These are phyloP conservation scores for Drosophila malerkotliana DNA, from an alignment of 1,140 invertebrate species.

Conservation along the genomic window DNA sequence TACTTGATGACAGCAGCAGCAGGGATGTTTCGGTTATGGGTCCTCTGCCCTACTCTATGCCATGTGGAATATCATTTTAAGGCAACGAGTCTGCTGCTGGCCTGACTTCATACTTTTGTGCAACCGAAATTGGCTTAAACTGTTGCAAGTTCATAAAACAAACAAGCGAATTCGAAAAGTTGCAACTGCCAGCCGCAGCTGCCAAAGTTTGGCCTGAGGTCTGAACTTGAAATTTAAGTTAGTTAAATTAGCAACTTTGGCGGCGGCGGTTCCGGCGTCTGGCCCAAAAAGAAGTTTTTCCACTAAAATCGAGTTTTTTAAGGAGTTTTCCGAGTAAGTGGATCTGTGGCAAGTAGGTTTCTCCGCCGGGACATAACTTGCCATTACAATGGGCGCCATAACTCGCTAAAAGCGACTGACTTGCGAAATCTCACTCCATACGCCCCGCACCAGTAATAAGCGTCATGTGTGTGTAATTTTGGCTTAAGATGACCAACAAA, in stretches of 20 bases:
- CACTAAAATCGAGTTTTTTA: slow-evolving; percentile 11
- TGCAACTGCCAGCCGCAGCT: slow-evolving; percentile 51
- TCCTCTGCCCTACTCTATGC: slow-evolving; percentile 3
- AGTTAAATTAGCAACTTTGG: slow-evolving; percentile 66
- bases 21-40: slow-evolving; percentile 34
- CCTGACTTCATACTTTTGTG: slow-evolving; percentile 28
- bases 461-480: slow-evolving; percentile 55
- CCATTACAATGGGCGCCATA: slow-evolving; percentile 31
- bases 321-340: slow-evolving; percentile 15
- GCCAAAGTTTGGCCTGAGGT: slow-evolving; percentile 41
- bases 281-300: slow-evolving; percentile 38
- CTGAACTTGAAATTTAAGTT: slow-evolving; percentile 72
- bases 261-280: slow-evolving; percentile 15
- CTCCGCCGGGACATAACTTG: slow-evolving; percentile 17
- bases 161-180: slow-evolving; percentile 71
- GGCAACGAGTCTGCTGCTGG: slow-evolving; percentile 11
- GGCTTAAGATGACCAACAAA: slow-evolving; percentile 47
- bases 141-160: slow-evolving; percentile 69
- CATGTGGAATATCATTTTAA: slow-evolving; percentile 38
- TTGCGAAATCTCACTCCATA: neutral
- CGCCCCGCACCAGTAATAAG: slow-evolving; percentile 16
- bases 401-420: slow-evolving; percentile 23
- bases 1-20: slow-evolving; percentile 37
- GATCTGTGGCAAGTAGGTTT: slow-evolving; percentile 23
- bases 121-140: slow-evolving; percentile 64